A percentile compares a stretch with the other conserved stretches of the same genome.
phyloP scores from a whole-genome alignment of 2,113 vertebrate genomes.

The Casuarius casuarius region DNA sequence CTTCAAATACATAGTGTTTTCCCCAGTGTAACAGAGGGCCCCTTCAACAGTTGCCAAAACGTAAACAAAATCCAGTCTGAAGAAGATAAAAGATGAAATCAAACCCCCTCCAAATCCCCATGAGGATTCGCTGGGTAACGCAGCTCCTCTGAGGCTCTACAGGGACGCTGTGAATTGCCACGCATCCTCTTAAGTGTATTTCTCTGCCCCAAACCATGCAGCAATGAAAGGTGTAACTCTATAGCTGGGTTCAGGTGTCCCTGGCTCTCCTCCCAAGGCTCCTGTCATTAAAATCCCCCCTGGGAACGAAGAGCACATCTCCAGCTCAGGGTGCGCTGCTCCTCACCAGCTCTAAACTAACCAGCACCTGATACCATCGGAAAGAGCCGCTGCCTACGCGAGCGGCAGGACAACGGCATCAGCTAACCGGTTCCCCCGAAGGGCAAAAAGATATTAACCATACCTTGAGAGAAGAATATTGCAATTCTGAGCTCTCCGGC shows the following conservation, averaged over 20 bases:
- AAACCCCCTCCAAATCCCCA: accelerated
- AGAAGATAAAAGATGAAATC: not conserved
- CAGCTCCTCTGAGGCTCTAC: not conserved
- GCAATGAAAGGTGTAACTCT: not conserved
- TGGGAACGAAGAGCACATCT: not conserved
- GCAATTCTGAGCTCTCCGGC: slow-evolving; percentile 96
- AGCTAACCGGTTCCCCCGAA: not conserved
- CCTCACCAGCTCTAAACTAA: not conserved
- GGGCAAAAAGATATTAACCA: not conserved
- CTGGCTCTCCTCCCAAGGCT: not conserved
- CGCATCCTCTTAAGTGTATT: accelerated
- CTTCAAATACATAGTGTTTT: not conserved
- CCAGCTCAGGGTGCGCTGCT: not conserved
- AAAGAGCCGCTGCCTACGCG: not conserved
- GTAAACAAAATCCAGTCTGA: not conserved
- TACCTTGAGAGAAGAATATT: slow-evolving; percentile 98
- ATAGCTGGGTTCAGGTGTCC: slow-evolving; percentile 19
- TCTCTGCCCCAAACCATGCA: accelerated
- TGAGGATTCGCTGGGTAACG: not conserved
- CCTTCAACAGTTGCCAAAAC: not conserved
- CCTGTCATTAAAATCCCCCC: not conserved
- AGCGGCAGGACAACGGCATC: not conserved
- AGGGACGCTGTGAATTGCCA: not conserved
- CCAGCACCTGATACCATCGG: not conserved
- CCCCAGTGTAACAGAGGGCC: not conserved